phyloP scores from a whole-genome alignment of 2,888 invertebrate genomes.

The Pammene fasciana region DNA sequence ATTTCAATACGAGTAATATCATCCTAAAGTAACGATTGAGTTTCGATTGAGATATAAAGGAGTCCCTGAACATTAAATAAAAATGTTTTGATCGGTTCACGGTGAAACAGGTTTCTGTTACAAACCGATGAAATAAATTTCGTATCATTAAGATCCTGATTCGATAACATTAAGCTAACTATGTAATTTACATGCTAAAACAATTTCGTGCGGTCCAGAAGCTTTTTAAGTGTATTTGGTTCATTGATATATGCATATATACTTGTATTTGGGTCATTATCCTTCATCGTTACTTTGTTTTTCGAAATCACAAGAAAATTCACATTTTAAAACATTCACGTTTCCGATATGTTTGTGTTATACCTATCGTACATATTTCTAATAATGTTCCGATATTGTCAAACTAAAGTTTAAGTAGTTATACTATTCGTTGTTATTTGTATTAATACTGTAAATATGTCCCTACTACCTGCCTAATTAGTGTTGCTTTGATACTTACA shows the following conservation, averaged over 20 bases:
- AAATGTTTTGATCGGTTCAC: not conserved
- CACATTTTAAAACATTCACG: not conserved
- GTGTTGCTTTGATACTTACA: too few relatives aligned
- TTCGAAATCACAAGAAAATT: not conserved
- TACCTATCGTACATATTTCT: too few relatives aligned
- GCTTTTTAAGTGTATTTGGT: conserved; percentile 2
- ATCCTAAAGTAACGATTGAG: not conserved
- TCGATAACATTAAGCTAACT: conserved; percentile 6
- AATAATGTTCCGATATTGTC: too few relatives aligned
- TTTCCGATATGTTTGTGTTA: too few relatives aligned
- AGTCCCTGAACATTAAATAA: not conserved
- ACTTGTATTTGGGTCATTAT: not conserved
- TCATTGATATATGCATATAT: not conserved
- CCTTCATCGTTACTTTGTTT: not conserved
- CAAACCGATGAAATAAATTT: conserved; percentile 1
- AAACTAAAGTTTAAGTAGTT: too few relatives aligned
- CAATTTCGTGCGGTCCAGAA: not conserved
- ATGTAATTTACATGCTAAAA: conserved; percentile 1
- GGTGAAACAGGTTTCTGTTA: conserved; percentile 1
- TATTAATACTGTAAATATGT: too few relatives aligned
- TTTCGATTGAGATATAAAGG: conserved; percentile 12
- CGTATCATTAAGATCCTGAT: conserved; percentile 1
- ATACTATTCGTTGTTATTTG: too few relatives aligned
- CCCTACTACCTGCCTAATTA: too few relatives aligned
- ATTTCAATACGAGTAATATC: too few relatives aligned